Evolutionary conservation across 2,797 vertebrate species (phyloP), one percentile per base, ranked within the genome.

Genomic region (Taenioides sp.): DNA sequence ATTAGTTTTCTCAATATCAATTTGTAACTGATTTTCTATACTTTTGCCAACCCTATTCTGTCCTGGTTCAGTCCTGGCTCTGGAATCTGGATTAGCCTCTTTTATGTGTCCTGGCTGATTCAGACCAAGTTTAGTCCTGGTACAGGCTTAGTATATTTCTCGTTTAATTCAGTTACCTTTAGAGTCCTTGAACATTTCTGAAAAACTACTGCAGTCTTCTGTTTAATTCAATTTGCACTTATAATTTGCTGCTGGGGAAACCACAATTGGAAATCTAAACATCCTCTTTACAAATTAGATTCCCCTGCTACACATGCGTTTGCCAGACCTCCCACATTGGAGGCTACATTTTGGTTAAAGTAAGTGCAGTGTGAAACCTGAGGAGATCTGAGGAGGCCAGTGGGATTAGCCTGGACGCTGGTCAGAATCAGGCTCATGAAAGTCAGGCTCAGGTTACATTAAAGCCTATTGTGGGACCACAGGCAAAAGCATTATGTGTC

Each of bases 371-470:
- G 63, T 65, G 43, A 50, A 65, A 83, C 49, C 0, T 67, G 76
- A 84, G 79, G 83, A 72, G 80, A 85, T 69, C 37, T n/a, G 72
- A 83, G 73, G 65, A 81, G 71, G 20, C 61, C 22, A n/a, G 69
- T 25, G 70, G 25, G 75, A 76, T 79, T 61, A 79, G 65, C 63
- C 57, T 78, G 71, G 74, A 66, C 73, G 70, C 69, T 70, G 82
- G 77, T 86, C 84, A 80, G 4, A 67, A 70, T 81, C 43, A 47
- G 43, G 43, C 43, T 47, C 43, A 47, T 47, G 43, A 87, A 84
- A 85, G 80, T 81, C 74, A n/a, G 79, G 75, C 23, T 91, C 82
- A 66, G 79, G 86, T 91, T 83, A 22, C 86, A 75, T 62, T 78
- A 17, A 74, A 60, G n/a, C 65, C 78, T 65, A 37, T 86, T 89